phyloP scores from a whole-genome alignment of 2,113 vertebrate genomes.

The Poeciliopsis turrubarensis region DNA sequence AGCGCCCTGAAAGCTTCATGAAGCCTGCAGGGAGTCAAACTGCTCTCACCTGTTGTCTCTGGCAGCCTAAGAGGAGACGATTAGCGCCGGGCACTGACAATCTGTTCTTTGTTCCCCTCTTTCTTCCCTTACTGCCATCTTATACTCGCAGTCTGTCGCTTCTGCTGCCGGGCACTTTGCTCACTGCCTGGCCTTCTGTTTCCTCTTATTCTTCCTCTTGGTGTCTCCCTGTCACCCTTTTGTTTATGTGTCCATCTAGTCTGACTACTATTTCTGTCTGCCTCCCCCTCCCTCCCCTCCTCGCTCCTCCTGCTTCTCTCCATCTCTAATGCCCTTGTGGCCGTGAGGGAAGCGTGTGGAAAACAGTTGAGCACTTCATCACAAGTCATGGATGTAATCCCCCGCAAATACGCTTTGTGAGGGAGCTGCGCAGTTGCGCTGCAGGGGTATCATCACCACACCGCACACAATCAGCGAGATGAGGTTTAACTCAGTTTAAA shows the following conservation, averaged over 20 bases:
- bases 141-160: slow-evolving; percentile 64
- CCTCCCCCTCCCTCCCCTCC: slow-evolving; percentile 30
- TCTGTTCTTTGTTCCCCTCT: slow-evolving; percentile 72
- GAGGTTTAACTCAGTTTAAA: slow-evolving; percentile 39
- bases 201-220: slow-evolving; percentile 48
- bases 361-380: slow-evolving; percentile 77
- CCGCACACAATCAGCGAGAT: background rate
- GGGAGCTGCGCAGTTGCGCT: slow-evolving; percentile 44
- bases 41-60: slow-evolving; percentile 84
- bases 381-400: slow-evolving; percentile 72
- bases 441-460: slow-evolving; percentile 21
- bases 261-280: slow-evolving; percentile 58
- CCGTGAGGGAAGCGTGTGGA: slow-evolving; percentile 62
- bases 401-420: slow-evolving; percentile 55
- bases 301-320: slow-evolving; percentile 31
- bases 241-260: slow-evolving; percentile 42
- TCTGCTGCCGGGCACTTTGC: slow-evolving; percentile 50
- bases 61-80: slow-evolving; percentile 77
- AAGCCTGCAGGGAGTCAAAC: slow-evolving; percentile 80
- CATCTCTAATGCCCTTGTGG: slow-evolving; percentile 66
- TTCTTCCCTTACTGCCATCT: slow-evolving; percentile 62
- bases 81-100: slow-evolving; percentile 77
- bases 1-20: slow-evolving; percentile 70
- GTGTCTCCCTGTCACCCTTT: slow-evolving; percentile 59
- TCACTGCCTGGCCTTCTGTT: slow-evolving; percentile 49